Evolutionary conservation across 2,113 vertebrate genomes (phyloP).

Genomic region (Heloderma charlesbogerti): DNA sequence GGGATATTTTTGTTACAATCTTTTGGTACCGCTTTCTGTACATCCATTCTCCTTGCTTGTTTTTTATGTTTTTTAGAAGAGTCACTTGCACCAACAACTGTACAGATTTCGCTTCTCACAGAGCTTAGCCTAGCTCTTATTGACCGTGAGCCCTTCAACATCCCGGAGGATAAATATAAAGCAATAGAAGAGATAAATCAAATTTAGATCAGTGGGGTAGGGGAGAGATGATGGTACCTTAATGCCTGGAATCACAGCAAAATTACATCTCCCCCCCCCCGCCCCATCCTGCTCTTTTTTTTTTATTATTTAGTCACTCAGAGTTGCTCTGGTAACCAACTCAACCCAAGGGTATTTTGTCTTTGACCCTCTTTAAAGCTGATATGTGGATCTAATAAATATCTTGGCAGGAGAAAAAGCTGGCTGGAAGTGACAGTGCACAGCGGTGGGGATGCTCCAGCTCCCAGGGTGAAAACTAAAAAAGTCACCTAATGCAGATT

Average conservation of each 20-base stretch:
- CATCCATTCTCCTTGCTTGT: neutral
- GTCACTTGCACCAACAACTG: too few relatives aligned
- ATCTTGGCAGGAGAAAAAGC: neutral
- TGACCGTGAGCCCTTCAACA: neutral
- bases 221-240: neutral
- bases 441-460: rapidly evolving
- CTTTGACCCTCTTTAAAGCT: neutral
- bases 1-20: neutral
- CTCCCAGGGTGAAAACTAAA: too few relatives aligned
- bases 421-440: neutral
- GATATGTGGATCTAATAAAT: neutral
- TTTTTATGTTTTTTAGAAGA: neutral
- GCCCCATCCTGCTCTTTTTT: neutral
- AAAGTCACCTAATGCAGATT: neutral
- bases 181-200: neutral
- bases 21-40: neutral
- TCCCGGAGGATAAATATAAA: constrained; percentile 6
- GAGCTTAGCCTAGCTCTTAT: neutral
- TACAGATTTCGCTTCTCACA: neutral
- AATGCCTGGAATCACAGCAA: neutral
- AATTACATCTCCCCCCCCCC: neutral
- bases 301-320: neutral
- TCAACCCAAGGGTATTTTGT: neutral
- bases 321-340: neutral
- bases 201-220: neutral